Base-by-base conservation (phyloP, 2,113 vertebrate genomes). In the Pongo abelii region DNA sequence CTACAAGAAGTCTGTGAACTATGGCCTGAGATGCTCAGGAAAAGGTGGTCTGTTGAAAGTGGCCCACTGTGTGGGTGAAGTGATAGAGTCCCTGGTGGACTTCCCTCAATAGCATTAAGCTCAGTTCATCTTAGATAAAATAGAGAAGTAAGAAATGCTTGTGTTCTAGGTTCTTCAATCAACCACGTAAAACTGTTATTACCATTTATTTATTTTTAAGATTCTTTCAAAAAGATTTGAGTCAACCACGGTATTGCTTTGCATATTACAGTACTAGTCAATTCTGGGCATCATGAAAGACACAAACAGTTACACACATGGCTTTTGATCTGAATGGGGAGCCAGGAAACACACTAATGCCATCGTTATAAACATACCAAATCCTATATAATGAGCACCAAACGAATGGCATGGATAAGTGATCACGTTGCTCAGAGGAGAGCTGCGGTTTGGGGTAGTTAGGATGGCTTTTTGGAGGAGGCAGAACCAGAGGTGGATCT, bases 201-300 rank as follows among this genome's bases (percentile, higher is more conserved):
- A 32, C 18, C 25, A 32, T 88, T 64, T 94, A 84, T 78, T 86
- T 86, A 69, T 75, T 92, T 79, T 95, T 80, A 96, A 96, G 79
- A 92, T 61, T 38, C 38, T 83, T 94, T 72, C 46, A 83, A 52
- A 84, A 90, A 92, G 57, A 92, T 70, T 18, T 89, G 92, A 92
- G 74, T 89, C 69, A 57, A 22, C 77, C 17, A n/a, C 67, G 35
- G 13, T 50, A 7, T 55, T 72, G 72, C 75, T 94, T 87, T 96
- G 72, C 67, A 72, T 46, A 72, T 3, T 50, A 23, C 32, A 77
- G 12, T 77, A 27, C 43, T 18, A 12, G 70, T 59, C 38, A 23
- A 10, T 35, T 77, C 57, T 38, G 77, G 16, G 43, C 40, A 50
- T n/a, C 22, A 22, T 52, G 89, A 85, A 61, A 72, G 69, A 64